Conservation (phyloP, 2,888 invertebrate species). For the Thymelicus sylvestris region DNA sequence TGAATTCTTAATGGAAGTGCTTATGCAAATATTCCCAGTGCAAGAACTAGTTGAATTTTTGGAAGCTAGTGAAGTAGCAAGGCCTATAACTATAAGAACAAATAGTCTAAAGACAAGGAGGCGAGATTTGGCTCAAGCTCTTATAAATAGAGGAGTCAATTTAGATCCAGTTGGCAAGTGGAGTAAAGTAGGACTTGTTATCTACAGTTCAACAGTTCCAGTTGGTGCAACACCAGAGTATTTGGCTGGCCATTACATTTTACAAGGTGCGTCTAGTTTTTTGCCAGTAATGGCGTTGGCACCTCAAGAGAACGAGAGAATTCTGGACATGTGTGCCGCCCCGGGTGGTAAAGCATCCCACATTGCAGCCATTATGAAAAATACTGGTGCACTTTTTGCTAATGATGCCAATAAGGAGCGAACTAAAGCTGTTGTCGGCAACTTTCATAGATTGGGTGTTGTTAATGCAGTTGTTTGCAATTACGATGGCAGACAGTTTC, state of each 20-base stretch:
- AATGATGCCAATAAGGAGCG: conserved; percentile 97
- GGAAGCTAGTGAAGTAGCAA: conserved; percentile 97
- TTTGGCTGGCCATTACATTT: conserved; percentile 98
- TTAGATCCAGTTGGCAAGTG: conserved; percentile 99
- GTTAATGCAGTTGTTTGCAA: conserved; percentile 96
- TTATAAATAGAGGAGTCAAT: conserved; percentile 98
- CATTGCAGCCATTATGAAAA: conserved; percentile 99
- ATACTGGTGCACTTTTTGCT: conserved; percentile 97
- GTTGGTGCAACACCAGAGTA: conserved; percentile 99
- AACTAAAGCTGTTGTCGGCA: conserved; percentile 96
- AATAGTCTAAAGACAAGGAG: conserved; percentile 97
- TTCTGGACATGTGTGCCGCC: conserved; percentile 98
- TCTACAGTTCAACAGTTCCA: conserved; percentile 98
- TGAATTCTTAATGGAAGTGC: conserved; percentile 95
- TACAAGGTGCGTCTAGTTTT: conserved; percentile 98
- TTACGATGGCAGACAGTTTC: conserved; percentile 95
- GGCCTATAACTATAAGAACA: conserved; percentile 97
- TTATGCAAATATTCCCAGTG: conserved; percentile 95
- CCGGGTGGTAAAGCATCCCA: conserved; percentile 99
- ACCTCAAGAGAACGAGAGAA: conserved; percentile 97
- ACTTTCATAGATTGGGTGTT: conserved; percentile 98
- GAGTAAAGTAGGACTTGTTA: conserved; percentile 98
- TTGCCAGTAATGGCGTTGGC: conserved; percentile 99
- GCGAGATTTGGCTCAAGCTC: conserved; percentile 95
- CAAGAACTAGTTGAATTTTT: conserved; percentile 96